These are phyloP conservation scores for Reinhardtius hippoglossoides DNA, from an alignment of 2,113 vertebrate genomes.

Conservation along the genomic window DNA sequence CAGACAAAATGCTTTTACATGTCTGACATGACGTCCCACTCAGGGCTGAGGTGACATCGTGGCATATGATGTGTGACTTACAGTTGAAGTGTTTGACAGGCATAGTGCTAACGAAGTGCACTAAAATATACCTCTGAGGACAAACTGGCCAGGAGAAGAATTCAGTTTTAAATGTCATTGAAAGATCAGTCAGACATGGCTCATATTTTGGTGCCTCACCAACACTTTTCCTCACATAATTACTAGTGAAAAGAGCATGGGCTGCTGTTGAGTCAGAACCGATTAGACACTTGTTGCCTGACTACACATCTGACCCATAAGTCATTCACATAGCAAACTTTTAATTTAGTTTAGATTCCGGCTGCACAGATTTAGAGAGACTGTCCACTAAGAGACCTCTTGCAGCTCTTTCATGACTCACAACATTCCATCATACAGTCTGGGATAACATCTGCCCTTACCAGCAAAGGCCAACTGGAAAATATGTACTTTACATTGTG, in stretches of 20 bases:
- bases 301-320: slow-evolving; percentile 4
- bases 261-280: slow-evolving; percentile 30
- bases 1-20: background rate
- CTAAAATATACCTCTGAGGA: background rate
- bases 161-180: slow-evolving; percentile 32
- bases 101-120: background rate
- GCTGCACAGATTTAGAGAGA: background rate
- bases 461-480: slow-evolving; percentile 22
- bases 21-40: background rate
- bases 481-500: slow-evolving; percentile 22
- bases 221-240: slow-evolving; percentile 24
- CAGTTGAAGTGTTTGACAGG: background rate
- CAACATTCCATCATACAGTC: slow-evolving; percentile 1
- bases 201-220: slow-evolving; percentile 21
- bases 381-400: background rate
- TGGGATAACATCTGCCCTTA: background rate
- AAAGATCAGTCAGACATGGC: slow-evolving; percentile 13
- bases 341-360: slow-evolving; percentile 20
- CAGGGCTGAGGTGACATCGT: background rate
- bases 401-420: slow-evolving; percentile 2
- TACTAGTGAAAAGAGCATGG: slow-evolving; percentile 29
- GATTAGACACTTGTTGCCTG: slow-evolving; percentile 21
- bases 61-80: slow-evolving; percentile 1
- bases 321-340: slow-evolving; percentile 13
- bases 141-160: slow-evolving; percentile 3